Conservation (phyloP, 1,140 invertebrate species). For the Halesus radiatus region DNA sequence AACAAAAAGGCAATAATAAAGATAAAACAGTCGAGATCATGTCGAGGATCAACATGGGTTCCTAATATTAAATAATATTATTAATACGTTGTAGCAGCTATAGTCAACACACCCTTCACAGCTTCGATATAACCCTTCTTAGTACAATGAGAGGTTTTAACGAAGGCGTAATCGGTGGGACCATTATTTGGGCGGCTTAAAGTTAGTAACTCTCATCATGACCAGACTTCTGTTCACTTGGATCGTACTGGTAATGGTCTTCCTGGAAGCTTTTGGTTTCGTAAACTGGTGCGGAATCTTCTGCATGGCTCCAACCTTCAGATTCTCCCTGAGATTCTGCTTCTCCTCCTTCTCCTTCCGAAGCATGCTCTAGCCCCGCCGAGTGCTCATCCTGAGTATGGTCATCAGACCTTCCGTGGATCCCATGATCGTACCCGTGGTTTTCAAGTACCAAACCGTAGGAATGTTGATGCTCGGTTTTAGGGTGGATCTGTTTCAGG, state of each 20-base stretch:
- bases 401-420: slow-evolving; percentile 62
- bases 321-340: slow-evolving; percentile 37
- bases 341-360: slow-evolving; percentile 41
- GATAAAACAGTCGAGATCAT: slow-evolving; percentile 16
- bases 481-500: slow-evolving; percentile 72
- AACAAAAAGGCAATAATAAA: slow-evolving; percentile 9
- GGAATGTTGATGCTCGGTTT: slow-evolving; percentile 71
- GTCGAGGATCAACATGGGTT: not conserved
- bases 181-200: too few species aligned
- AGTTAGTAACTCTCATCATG: slow-evolving; percentile 43
- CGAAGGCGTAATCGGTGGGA: too few species aligned
- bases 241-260: not conserved
- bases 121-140: too few species aligned
- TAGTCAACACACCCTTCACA: too few species aligned
- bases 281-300: slow-evolving; percentile 27
- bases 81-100: not conserved
- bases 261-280: slow-evolving; percentile 43
- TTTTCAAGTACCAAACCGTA: slow-evolving; percentile 72
- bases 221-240: slow-evolving; percentile 43
- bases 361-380: slow-evolving; percentile 58
- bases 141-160: too few species aligned
- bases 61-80: slow-evolving; percentile 14
- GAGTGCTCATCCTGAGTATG: slow-evolving; percentile 61
- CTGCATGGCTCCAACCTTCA: slow-evolving; percentile 34
- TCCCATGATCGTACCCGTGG: slow-evolving; percentile 70